Evolutionary conservation across 2,888 invertebrate genomes (phyloP), one percentile per base, ranked within the genome.

Genomic region (Rhagophthalmus giganteus): DNA sequence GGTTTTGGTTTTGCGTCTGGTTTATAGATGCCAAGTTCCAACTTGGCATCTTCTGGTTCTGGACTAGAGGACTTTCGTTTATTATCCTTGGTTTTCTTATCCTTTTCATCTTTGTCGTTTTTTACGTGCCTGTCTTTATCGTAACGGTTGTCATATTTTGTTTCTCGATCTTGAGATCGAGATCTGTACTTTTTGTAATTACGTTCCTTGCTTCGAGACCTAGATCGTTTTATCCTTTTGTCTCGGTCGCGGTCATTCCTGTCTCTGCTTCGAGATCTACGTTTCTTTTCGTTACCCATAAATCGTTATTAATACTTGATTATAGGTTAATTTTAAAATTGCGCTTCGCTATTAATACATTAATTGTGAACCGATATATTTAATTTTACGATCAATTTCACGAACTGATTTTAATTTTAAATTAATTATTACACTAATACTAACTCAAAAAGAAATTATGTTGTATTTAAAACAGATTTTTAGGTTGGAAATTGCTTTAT

Each of bases 261-360:
- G 41, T 78, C 78, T 44, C 74, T 73, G 32, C 77, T 74, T 33
- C 76, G 64, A 2, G 75, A 75, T 13, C 75, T 61, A 8, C 74
- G 65, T 58, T 73, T 74, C 55, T 74, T 74, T 26, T 74, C 74
- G 52, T 66, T 71, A 13, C 67, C 74, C 75, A 74, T 74, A 13
- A 7, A n/a, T n/a, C n/a, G n/a, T n/a, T n/a, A n/a, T n/a, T n/a
- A n/a, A n/a, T n/a, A n/a, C n/a, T n/a, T n/a, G n/a, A n/a, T n/a
- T n/a, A n/a, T n/a, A n/a, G n/a, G n/a, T n/a, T n/a, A n/a, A n/a
- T n/a, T n/a, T n/a, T n/a, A n/a, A n/a, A n/a, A n/a, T n/a, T n/a
- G n/a, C n/a, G n/a, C n/a, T n/a, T n/a, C n/a, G n/a, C n/a, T n/a
- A n/a, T n/a, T n/a, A n/a, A n/a, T n/a, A n/a, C n/a, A n/a, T n/a